phyloP scores from a whole-genome alignment of 2,797 vertebrate species.

The Lithobates sylvaticus region DNA sequence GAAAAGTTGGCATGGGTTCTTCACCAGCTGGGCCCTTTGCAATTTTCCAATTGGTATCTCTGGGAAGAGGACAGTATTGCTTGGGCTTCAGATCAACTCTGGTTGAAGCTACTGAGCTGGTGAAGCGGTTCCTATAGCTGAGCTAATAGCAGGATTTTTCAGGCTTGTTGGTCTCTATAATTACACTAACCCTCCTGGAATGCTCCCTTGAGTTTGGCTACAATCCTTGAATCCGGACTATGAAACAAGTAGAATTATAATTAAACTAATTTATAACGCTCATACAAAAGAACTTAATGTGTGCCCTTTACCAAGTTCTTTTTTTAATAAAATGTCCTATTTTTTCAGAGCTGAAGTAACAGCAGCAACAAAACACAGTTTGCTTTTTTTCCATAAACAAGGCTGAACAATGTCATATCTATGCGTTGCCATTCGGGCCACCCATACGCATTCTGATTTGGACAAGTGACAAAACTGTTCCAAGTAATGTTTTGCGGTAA shows the following conservation, averaged over 20 bases:
- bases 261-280: slow-evolving; percentile 56
- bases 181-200: slow-evolving; percentile 58
- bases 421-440: too few relatives aligned
- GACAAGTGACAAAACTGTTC: too few relatives aligned
- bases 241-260: slow-evolving; percentile 48
- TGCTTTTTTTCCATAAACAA: too few relatives aligned
- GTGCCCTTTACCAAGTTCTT: slow-evolving; percentile 28
- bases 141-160: slow-evolving; percentile 55
- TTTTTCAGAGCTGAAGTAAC: background rate
- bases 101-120: slow-evolving; percentile 46
- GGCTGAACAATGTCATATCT: too few relatives aligned
- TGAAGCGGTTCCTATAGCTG: slow-evolving; percentile 48
- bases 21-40: slow-evolving; percentile 57
- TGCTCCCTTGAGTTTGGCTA: slow-evolving; percentile 51
- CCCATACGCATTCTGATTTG: too few relatives aligned
- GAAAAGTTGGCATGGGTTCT: slow-evolving; percentile 49
- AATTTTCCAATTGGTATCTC: slow-evolving; percentile 61
- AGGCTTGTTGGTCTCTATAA: slow-evolving; percentile 61
- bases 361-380: background rate
- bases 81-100: slow-evolving; percentile 52
- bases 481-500: too few relatives aligned
- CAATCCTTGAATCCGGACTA: slow-evolving; percentile 47
- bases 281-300: slow-evolving; percentile 39
- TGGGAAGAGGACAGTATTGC: slow-evolving; percentile 56
- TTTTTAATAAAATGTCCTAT: slow-evolving; percentile 38